Evolutionary conservation across 1,140 invertebrate species (phyloP).

Genomic region (Zaprionus camerounensis): DNA sequence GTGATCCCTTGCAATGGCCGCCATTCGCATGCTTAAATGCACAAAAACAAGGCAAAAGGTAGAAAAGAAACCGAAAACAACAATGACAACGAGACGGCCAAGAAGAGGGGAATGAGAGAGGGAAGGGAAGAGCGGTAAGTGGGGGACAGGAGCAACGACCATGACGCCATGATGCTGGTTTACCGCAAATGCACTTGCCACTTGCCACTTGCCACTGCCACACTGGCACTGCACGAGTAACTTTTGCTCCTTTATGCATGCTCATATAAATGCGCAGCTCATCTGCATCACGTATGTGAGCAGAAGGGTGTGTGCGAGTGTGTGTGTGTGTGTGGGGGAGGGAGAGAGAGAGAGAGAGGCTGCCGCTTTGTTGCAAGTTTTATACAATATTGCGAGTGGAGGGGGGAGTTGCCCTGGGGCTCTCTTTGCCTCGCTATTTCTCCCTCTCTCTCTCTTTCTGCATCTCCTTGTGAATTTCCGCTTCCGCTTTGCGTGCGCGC

Average conservation of each 20-base stretch:
- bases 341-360: slow-evolving; percentile 26
- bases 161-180: slow-evolving; percentile 55
- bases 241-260: slow-evolving; percentile 47
- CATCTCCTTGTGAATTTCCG: slow-evolving; percentile 36
- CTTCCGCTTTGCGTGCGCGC: slow-evolving; percentile 43
- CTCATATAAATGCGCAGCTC: slow-evolving; percentile 55
- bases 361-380: slow-evolving; percentile 70
- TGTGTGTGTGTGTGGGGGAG: slow-evolving; percentile 20
- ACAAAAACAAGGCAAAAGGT: slow-evolving; percentile 41
- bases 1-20: slow-evolving; percentile 51
- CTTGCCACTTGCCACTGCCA: too few relatives aligned
- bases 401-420: slow-evolving; percentile 20
- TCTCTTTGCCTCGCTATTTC: background rate
- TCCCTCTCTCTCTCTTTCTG: background rate
- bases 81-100: slow-evolving; percentile 25
- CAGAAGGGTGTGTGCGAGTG: slow-evolving; percentile 23
- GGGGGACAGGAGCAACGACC: slow-evolving; percentile 45
- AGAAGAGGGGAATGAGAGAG: background rate
- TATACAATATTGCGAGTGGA: slow-evolving; percentile 54
- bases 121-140: too few relatives aligned
- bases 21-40: slow-evolving; percentile 45
- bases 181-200: slow-evolving; percentile 75
- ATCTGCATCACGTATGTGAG: slow-evolving; percentile 60
- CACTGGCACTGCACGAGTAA: slow-evolving; percentile 34
- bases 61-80: slow-evolving; percentile 20